These are phyloP conservation scores for Crematogaster levior DNA, from an alignment of 2,888 invertebrate species.

Conservation along the genomic window DNA sequence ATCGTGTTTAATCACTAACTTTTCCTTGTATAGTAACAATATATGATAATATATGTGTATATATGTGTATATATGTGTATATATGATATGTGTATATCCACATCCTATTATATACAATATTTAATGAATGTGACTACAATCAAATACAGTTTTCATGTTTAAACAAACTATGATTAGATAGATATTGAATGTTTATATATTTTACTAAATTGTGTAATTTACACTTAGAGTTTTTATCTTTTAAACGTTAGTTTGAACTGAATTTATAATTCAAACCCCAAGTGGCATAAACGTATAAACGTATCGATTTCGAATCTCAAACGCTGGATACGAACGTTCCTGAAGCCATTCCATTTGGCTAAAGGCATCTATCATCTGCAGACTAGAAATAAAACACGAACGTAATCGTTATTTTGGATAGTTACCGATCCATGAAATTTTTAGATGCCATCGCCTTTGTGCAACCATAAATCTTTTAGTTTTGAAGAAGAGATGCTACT, in stretches of 20 bases:
- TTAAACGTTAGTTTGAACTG: neutral
- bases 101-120: neutral
- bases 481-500: neutral
- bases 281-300: neutral
- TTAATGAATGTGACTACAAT: neutral
- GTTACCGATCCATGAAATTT: conserved; percentile 33
- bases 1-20: neutral
- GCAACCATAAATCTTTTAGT: conserved; percentile 9
- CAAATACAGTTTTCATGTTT: neutral
- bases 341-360: conserved; percentile 47
- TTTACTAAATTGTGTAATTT: neutral
- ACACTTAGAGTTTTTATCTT: neutral
- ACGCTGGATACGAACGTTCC: conserved; percentile 27
- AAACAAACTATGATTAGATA: neutral
- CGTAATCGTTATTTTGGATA: conserved; percentile 37
- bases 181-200: neutral
- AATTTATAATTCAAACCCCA: neutral
- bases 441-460: conserved; percentile 13
- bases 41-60: neutral
- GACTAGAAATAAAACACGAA: conserved; percentile 40
- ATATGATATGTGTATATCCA: too few species aligned
- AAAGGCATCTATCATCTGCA: conserved; percentile 37
- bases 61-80: neutral
- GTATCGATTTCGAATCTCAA: conserved; percentile 30
- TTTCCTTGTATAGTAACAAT: neutral